phyloP scores from a whole-genome alignment of 2,888 invertebrate genomes.

The Blera fallax region DNA sequence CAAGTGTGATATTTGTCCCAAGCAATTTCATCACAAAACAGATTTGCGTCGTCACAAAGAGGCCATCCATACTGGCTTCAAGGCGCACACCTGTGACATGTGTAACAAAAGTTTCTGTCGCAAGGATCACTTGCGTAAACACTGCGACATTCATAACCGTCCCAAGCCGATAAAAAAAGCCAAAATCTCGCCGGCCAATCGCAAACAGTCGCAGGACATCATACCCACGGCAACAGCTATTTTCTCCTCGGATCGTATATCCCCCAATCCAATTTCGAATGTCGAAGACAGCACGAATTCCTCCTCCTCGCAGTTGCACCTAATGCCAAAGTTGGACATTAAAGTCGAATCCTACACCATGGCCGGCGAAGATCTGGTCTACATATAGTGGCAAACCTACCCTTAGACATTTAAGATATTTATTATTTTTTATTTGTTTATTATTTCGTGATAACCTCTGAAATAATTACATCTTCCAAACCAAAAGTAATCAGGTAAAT shows the following conservation, averaged over 20 bases:
- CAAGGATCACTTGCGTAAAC: slow-evolving; percentile 95
- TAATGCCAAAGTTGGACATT: slow-evolving; percentile 49
- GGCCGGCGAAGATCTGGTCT: slow-evolving; percentile 46
- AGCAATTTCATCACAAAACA: slow-evolving; percentile 95
- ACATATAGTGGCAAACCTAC: slow-evolving; percentile 20
- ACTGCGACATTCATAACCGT: slow-evolving; percentile 88
- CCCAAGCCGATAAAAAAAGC: slow-evolving; percentile 76
- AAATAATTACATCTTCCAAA: slow-evolving; percentile 34
- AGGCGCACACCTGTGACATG: slow-evolving; percentile 90
- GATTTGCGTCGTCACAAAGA: slow-evolving; percentile 93
- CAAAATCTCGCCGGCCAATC: slow-evolving; percentile 23
- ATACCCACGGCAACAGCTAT: slow-evolving; percentile 69
- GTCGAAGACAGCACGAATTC: slow-evolving; percentile 54
- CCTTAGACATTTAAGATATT: slow-evolving; percentile 40
- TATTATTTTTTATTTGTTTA: slow-evolving; percentile 34
- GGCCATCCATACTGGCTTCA: slow-evolving; percentile 90
- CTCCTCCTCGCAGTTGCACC: slow-evolving; percentile 21
- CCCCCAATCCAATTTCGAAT: slow-evolving; percentile 33
- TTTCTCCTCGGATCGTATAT: slow-evolving; percentile 18
- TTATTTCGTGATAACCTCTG: slow-evolving; percentile 49
- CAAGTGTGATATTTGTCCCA: slow-evolving; percentile 92
- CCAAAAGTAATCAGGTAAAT: slow-evolving; percentile 58
- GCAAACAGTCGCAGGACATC: slow-evolving; percentile 49
- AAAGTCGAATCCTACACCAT: slow-evolving; percentile 54
- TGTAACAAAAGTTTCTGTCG: slow-evolving; percentile 95